Base-by-base conservation (phyloP, 2,888 invertebrate genomes). In the Ochropleura leucogaster region DNA sequence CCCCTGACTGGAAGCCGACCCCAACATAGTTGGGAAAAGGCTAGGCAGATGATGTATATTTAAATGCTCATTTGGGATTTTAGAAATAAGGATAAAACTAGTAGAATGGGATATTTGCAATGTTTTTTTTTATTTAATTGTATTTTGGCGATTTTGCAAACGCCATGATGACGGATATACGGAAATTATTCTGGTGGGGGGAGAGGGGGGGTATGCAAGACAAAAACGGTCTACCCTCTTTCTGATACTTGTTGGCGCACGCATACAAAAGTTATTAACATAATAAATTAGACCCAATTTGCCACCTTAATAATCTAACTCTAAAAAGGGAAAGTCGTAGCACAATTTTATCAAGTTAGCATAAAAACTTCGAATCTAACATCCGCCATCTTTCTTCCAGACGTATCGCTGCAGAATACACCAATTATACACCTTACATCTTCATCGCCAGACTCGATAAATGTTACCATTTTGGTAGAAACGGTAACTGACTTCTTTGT, bases 361-460 rank as follows among this genome's bases (percentile, higher is more conserved):
- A 5, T 12, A 63, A 64, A 59, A 60, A 14, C 6, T 0, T 0
- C 4, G 60, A 60, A 64, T 57, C 16, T 69, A 80, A 79, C 49
- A 71, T 44, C 0, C 9, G 30, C 40, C 47, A 46, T 46, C 47
- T 79, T 70, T 72, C 63, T 94, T 93, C 1, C 93, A 96, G 96
- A 96, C 62, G 84, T 95, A 8, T 89, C 94, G 3, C 85, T 92
- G 0, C 87, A 94, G 63, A 96, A 96, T 87, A 97, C 97, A 3
- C 97, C 97, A 53, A 97, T 98, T 18, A 97, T 98, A 1, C 97
- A 97, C 68, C 92, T 98, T n/a, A 97, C 98, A 0, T 98, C 98
- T 0, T 97, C 97, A 1, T 97, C 97, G 10, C 92, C 93, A 0
- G 91, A 90, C 0, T 96, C 97, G 14, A 96, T 98, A 40, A 91